phyloP scores from a whole-genome alignment of 2,797 vertebrate species.

The Notolabrus celidotus region DNA sequence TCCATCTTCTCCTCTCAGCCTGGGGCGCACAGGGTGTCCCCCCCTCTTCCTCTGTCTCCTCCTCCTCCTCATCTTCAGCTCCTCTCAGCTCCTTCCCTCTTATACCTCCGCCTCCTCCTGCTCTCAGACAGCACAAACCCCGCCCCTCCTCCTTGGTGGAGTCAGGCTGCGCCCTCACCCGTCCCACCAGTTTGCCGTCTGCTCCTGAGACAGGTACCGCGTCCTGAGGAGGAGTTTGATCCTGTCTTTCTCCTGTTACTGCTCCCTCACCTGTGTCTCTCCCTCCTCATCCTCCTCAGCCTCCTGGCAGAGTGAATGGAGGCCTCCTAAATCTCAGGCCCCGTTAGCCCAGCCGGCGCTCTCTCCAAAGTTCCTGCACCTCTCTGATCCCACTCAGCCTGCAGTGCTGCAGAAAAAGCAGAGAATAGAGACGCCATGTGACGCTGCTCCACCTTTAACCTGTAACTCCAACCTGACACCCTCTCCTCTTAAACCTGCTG shows the following conservation, averaged over 20 bases:
- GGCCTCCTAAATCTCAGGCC: constrained; percentile 75
- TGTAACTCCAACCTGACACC: neutral
- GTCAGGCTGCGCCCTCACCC: constrained; percentile 66
- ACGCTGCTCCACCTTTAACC: constrained; percentile 42
- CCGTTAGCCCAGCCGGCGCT: constrained; percentile 63
- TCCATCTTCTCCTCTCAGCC: neutral
- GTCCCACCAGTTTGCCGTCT: constrained; percentile 83
- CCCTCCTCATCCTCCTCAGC: constrained; percentile 58
- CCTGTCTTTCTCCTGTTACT: constrained; percentile 8
- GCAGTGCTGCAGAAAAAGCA: constrained; percentile 62
- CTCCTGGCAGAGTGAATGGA: constrained; percentile 87
- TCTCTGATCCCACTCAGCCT: constrained; percentile 49
- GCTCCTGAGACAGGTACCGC: constrained; percentile 80
- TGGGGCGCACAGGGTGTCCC: neutral
- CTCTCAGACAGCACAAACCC: constrained; percentile 58
- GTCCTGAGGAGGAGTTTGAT: neutral
- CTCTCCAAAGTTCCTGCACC: constrained; percentile 71
- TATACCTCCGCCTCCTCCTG: constrained; percentile 32
- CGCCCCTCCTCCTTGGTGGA: constrained; percentile 47
- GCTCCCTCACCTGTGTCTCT: constrained; percentile 22
- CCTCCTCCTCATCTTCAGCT: constrained; percentile 52
- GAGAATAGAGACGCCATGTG: constrained; percentile 69
- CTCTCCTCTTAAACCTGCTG: constrained; percentile 2
- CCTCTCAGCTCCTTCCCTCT: constrained; percentile 52
- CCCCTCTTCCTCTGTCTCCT: constrained; percentile 37